These are phyloP conservation scores for Tyto alba DNA, from an alignment of 2,113 vertebrate genomes.

Conservation along the genomic window DNA sequence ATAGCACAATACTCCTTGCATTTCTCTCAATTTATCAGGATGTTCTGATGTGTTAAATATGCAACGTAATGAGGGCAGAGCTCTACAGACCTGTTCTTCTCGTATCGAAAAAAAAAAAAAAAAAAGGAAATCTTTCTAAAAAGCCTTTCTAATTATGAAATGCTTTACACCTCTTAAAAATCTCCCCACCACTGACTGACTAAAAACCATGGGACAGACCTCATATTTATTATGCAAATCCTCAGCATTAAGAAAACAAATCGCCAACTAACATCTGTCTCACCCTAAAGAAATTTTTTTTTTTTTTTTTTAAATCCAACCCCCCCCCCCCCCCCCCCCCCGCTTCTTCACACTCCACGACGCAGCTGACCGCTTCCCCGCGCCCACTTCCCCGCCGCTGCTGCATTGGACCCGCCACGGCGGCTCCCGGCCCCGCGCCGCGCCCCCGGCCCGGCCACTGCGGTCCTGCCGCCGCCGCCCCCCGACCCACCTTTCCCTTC, in stretches of 20 bases:
- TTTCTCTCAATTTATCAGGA: slow-evolving; percentile 5
- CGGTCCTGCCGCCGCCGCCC: slow-evolving; percentile 11
- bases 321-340: neutral
- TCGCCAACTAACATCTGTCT: slow-evolving; percentile 55
- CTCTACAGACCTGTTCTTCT: slow-evolving; percentile 31
- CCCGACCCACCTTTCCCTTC: slow-evolving; percentile 80
- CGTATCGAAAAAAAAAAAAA: neutral
- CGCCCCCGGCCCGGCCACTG: slow-evolving; percentile 53
- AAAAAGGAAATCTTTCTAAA: neutral
- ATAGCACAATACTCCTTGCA: slow-evolving; percentile 18
- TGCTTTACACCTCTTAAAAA: neutral
- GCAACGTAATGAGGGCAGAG: slow-evolving; percentile 56
- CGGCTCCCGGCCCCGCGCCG: slow-evolving; percentile 50
- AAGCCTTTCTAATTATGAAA: neutral
- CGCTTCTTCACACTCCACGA: slow-evolving; percentile 17
- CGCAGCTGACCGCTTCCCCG: slow-evolving; percentile 43
- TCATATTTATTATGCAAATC: slow-evolving; percentile 50
- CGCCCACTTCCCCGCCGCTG: slow-evolving; percentile 30
- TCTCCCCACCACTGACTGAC: neutral
- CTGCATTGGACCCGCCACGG: slow-evolving; percentile 64
- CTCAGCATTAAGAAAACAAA: slow-evolving; percentile 57
- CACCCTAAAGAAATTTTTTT: neutral
- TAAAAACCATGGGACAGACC: slow-evolving; percentile 40
- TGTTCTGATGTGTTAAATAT: slow-evolving; percentile 54
- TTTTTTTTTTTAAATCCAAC: no score